These are phyloP conservation scores for Thelaira solivaga DNA, from an alignment of 2,888 invertebrate genomes.

Conservation along the genomic window DNA sequence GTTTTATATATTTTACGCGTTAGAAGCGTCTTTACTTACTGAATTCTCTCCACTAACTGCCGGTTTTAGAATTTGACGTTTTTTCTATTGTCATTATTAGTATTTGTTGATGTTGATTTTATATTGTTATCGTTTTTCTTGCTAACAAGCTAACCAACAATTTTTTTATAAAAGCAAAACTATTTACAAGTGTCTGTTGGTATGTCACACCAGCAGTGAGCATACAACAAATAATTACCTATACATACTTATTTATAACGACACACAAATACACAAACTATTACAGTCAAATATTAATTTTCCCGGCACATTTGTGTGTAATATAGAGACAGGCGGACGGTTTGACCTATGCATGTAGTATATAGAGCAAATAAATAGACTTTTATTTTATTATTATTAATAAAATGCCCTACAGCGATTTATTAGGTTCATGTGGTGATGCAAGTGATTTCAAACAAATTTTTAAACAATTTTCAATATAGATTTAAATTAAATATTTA, in stretches of 20 bases:
- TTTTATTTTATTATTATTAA: conserved; percentile 17
- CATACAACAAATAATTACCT: conserved; percentile 1
- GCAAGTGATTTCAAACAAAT: too few species aligned
- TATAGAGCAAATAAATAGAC: conserved; percentile 34
- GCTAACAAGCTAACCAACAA: conserved; percentile 25
- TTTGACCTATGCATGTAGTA: not conserved
- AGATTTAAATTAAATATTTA: too few species aligned
- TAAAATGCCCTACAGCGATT: too few species aligned
- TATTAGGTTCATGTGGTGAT: too few species aligned
- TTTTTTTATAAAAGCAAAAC: conserved; percentile 31
- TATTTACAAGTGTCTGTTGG: conserved; percentile 27
- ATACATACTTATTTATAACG: not conserved
- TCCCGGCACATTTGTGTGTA: conserved; percentile 23
- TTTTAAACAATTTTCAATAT: too few species aligned
- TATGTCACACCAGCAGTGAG: conserved; percentile 19
- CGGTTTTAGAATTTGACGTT: conserved; percentile 50
- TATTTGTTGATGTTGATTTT: conserved; percentile 24
- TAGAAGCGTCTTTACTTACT: conserved; percentile 53
- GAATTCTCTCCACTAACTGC: conserved; percentile 62
- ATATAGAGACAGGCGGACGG: not conserved
- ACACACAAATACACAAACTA: not conserved
- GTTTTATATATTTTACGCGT: conserved; percentile 15
- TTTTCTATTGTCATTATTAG: conserved; percentile 27
- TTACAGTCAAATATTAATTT: conserved; percentile 12
- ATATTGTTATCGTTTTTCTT: conserved; percentile 26